A percentile compares a stretch with the other conserved stretches of the same genome.
Conservation (phyloP, 23 tunicate species). For the Ciona savignyi region DNA sequence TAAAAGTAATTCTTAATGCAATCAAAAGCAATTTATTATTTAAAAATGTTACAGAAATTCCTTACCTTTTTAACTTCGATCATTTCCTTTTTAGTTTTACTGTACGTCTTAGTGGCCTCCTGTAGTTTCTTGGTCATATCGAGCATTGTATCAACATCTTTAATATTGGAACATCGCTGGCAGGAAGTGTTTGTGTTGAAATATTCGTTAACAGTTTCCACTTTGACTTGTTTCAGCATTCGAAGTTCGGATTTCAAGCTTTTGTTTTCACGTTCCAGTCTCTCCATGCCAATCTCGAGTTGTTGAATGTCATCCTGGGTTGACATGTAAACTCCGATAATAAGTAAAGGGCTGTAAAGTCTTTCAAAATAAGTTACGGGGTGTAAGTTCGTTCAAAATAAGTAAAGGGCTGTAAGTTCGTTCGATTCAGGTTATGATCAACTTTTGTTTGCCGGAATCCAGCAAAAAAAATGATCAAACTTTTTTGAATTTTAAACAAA, state of each 20-base stretch:
- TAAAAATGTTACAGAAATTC: not conserved
- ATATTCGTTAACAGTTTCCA: not conserved
- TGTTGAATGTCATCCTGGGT: slow-evolving; percentile 44
- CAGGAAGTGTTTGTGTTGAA: not conserved
- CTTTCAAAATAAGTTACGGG: too few relatives aligned
- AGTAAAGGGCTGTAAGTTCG: too few relatives aligned
- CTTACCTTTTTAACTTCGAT: slow-evolving; percentile 27
- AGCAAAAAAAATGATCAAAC: too few relatives aligned
- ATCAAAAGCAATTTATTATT: not conserved
- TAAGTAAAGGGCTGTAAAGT: too few relatives aligned
- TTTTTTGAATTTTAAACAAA: not conserved
- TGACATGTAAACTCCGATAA: not conserved
- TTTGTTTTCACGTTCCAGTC: slow-evolving; percentile 25
- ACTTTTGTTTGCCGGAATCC: too few relatives aligned
- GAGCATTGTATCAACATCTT: slow-evolving; percentile 34
- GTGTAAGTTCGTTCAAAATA: too few relatives aligned
- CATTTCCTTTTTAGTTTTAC: slow-evolving; percentile 38
- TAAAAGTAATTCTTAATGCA: too few relatives aligned
- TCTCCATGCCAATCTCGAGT: slow-evolving; percentile 33
- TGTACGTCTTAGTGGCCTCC: slow-evolving; percentile 51
- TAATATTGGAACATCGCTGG: not conserved
- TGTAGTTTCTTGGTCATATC: slow-evolving; percentile 45
- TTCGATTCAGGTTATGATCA: too few relatives aligned
- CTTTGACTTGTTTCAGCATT: not conserved
- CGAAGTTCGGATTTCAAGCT: slow-evolving; percentile 13